Evolutionary conservation across 2,113 vertebrate genomes (phyloP).

Genomic region (Leuciscus idus): DNA sequence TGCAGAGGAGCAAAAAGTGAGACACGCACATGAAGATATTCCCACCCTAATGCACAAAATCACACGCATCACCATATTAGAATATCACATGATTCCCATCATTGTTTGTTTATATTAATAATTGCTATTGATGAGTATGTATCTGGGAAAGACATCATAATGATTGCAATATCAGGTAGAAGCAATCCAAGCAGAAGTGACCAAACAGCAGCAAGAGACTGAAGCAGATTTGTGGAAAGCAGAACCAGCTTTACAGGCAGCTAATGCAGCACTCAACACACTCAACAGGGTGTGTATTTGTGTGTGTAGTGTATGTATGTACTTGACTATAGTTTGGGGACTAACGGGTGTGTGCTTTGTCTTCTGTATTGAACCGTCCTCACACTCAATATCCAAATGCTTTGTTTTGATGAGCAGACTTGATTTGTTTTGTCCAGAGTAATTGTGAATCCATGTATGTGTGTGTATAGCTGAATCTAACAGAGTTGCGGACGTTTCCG

Average conservation of each 20-base stretch:
- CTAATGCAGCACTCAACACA: slow-evolving; percentile 73
- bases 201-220: slow-evolving; percentile 76
- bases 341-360: background rate
- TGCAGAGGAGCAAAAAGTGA: slow-evolving; percentile 72
- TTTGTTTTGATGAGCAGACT: background rate
- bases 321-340: background rate
- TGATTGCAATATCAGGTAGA: slow-evolving; percentile 65
- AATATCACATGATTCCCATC: background rate
- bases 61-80: background rate
- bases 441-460: background rate
- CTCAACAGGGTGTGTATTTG: slow-evolving; percentile 66
- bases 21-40: background rate
- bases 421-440: background rate
- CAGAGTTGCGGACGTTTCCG: slow-evolving; percentile 77
- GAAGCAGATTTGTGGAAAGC: slow-evolving; percentile 77
- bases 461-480: slow-evolving; percentile 73
- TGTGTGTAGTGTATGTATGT: background rate
- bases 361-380: background rate
- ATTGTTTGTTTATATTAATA: background rate
- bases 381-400: background rate
- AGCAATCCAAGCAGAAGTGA: slow-evolving; percentile 76
- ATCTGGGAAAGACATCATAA: background rate
- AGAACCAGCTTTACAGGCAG: slow-evolving; percentile 70
- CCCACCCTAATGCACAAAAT: background rate
- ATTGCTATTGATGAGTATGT: background rate